phyloP scores from a whole-genome alignment of 2,113 vertebrate species.

The Rhinichthys klamathensis region DNA sequence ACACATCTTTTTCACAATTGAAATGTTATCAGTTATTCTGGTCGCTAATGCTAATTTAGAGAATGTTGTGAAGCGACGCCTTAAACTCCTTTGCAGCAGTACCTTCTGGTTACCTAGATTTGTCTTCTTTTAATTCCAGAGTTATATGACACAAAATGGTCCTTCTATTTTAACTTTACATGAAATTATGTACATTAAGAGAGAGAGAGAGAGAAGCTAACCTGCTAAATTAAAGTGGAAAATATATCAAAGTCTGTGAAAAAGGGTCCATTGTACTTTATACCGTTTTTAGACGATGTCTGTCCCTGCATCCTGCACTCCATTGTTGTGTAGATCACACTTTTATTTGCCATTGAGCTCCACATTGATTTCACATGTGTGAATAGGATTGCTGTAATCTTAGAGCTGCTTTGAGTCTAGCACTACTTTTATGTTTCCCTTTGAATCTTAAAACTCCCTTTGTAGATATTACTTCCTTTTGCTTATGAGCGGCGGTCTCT shows the following conservation, averaged over 20 bases:
- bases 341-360: conserved; percentile 15
- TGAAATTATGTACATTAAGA: not conserved
- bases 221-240: not conserved
- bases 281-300: not conserved
- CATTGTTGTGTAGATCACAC: conserved; percentile 10
- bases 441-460: conserved; percentile 28
- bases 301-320: conserved; percentile 1
- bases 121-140: not conserved
- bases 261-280: not conserved
- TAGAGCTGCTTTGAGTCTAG: conserved; percentile 8
- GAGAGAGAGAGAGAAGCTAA: not conserved
- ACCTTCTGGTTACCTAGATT: not conserved
- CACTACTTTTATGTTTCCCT: conserved; percentile 19
- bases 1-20: not conserved
- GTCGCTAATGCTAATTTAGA: not conserved
- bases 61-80: not conserved
- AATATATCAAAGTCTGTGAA: not conserved
- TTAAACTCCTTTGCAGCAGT: not conserved
- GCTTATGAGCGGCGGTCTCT: not conserved
- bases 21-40: not conserved
- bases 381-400: conserved; percentile 30
- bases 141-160: not conserved
- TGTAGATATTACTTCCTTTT: conserved; percentile 26
- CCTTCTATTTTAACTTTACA: not conserved
- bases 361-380: conserved; percentile 7